phyloP scores from a whole-genome alignment of 2,797 vertebrate species.

The Apogon talboti region DNA sequence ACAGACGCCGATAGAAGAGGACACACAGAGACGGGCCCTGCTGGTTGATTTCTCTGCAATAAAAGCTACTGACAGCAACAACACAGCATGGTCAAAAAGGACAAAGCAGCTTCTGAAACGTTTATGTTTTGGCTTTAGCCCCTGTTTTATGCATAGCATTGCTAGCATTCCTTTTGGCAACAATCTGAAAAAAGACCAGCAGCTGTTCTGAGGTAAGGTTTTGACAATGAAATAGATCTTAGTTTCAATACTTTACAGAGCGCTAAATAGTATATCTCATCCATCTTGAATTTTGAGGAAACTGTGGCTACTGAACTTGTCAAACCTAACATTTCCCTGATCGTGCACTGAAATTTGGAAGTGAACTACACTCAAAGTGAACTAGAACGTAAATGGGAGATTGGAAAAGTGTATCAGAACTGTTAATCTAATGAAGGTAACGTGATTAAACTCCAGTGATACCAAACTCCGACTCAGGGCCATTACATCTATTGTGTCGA shows the following conservation, averaged over 20 bases:
- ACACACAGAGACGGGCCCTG: constrained; percentile 3
- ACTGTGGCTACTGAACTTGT: background rate
- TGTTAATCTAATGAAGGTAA: constrained; percentile 36
- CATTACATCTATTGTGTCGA: constrained; percentile 40
- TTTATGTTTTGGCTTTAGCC: background rate
- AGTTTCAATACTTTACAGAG: background rate
- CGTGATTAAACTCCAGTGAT: constrained; percentile 34
- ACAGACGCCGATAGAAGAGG: constrained; percentile 28
- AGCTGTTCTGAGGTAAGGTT: background rate
- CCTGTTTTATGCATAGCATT: background rate
- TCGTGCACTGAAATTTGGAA: background rate
- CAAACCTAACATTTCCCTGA: background rate
- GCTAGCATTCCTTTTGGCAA: background rate
- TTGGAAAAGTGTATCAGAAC: constrained; percentile 6
- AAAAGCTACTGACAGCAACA: constrained; percentile 16
- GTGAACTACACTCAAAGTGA: background rate
- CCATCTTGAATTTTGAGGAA: no score
- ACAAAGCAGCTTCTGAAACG: constrained; percentile 24
- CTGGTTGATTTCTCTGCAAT: constrained; percentile 41
- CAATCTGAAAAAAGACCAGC: background rate
- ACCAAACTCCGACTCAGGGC: constrained; percentile 30
- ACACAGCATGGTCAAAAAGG: background rate
- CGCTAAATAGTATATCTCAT: background rate
- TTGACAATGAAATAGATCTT: background rate
- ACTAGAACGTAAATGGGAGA: background rate